Evolutionary conservation across 2,113 vertebrate species (phyloP), one percentile per base, ranked within the genome.

Genomic region (Embiotoca jacksoni): DNA sequence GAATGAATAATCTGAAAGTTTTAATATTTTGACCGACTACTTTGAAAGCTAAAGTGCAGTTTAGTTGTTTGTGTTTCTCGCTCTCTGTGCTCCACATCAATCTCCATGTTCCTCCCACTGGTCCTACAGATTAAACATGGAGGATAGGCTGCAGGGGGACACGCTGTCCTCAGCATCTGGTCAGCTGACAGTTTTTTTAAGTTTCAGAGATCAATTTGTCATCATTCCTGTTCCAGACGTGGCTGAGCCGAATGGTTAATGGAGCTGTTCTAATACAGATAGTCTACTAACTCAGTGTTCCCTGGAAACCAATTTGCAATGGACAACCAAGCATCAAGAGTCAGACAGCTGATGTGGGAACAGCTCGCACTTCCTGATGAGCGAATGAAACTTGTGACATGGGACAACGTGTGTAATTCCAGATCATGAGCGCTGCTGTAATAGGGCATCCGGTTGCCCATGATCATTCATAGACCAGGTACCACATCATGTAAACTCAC

Each of bases 121-220:
- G 33, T 76, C 35, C 14, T 33, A 58, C 57, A 63, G 37, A 76
- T 81, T 75, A 76, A 46, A 75, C 36, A 71, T 39, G 1, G 6
- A 65, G 47, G 59, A 75, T 13, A 55, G n/a, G 66, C 50, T 46
- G 46, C 76, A 23, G 7, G 46, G 76, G 73, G 78, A 86, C 61
- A 76, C 2, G 3, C 10, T 62, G 61, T 76, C 78, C 83, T 79
- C 35, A 73, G 69, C 74, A 84, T 80, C 78, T 83, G 75, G 74
- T 84, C 72, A 87, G 54, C 52, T 62, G n/a, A 62, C 63, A 72
- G 30, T 0, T 75, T 63, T 67, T 60, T 59, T 70, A 50, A 59
- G 65, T 83, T 68, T 83, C 37, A 72, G 78, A 84, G 72, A 84
- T 86, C 70, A 83, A 84, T 91, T 89, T 89, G 78, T 90, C 91